A percentile compares a stretch with the other conserved stretches of the same genome.
Conservation (phyloP, 2,888 invertebrate genomes). For the Drosophila pseudotakahashii region DNA sequence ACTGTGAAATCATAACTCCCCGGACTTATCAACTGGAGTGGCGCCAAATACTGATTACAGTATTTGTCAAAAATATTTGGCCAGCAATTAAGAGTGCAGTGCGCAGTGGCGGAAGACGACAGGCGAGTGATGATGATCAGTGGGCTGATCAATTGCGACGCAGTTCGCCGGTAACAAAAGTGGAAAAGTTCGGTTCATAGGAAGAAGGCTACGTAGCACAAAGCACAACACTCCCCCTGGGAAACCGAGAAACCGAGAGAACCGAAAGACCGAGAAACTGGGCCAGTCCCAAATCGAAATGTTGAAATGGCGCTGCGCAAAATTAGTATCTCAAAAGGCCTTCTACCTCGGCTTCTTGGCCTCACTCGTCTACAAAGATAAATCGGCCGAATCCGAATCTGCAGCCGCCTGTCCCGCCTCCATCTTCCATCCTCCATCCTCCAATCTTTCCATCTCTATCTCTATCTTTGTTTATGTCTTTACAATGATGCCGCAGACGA, state of each 20-base stretch:
- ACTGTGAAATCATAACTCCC: background rate
- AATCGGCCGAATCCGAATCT: slow-evolving; percentile 11
- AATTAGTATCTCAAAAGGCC: slow-evolving; percentile 20
- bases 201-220: background rate
- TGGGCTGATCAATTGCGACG: slow-evolving; percentile 28
- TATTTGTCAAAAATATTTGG: slow-evolving; percentile 75
- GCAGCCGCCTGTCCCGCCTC: slow-evolving; percentile 1
- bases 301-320: slow-evolving; percentile 55
- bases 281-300: slow-evolving; percentile 60
- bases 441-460: slow-evolving; percentile 7
- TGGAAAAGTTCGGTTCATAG: slow-evolving; percentile 32
- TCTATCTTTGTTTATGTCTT: slow-evolving; percentile 58
- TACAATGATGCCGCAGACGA: slow-evolving; percentile 33
- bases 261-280: slow-evolving; percentile 31
- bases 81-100: slow-evolving; percentile 73
- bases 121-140: slow-evolving; percentile 18
- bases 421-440: slow-evolving; percentile 12
- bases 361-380: slow-evolving; percentile 31
- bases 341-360: slow-evolving; percentile 9
- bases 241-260: background rate
- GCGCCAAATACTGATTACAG: slow-evolving; percentile 59
- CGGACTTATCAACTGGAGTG: slow-evolving; percentile 24
- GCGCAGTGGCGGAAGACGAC: slow-evolving; percentile 60
- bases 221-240: background rate
- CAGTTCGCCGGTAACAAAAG: slow-evolving; percentile 14